Conservation (phyloP, 2,888 invertebrate genomes). For the Gandaritis pyraliata region DNA sequence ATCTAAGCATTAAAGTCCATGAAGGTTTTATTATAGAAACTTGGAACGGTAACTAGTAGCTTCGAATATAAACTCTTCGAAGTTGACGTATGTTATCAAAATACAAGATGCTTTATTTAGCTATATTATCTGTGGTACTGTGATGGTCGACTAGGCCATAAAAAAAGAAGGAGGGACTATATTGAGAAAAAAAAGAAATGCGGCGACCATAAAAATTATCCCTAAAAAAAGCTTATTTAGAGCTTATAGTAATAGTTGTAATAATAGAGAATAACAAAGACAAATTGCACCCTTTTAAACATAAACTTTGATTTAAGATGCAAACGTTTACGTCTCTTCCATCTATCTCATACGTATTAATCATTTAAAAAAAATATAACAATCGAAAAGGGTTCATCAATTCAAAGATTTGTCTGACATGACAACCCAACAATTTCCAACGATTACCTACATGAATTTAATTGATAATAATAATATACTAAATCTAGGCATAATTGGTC, state of each 20-base stretch:
- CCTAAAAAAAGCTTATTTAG: slow-evolving; percentile 4
- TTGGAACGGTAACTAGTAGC: no score
- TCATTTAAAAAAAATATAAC: slow-evolving; percentile 31
- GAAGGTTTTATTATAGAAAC: slow-evolving; percentile 3
- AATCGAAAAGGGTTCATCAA: slow-evolving; percentile 37
- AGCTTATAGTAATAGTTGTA: not conserved
- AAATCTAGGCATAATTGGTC: slow-evolving; percentile 45
- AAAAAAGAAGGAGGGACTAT: no score
- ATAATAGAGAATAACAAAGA: slow-evolving; percentile 7
- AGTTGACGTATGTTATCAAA: not conserved
- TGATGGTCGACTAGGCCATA: no score
- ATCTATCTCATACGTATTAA: slow-evolving; percentile 15
- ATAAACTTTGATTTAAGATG: slow-evolving; percentile 21
- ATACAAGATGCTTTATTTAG: not conserved
- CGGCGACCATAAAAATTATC: not conserved
- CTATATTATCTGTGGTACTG: no score
- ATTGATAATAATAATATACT: slow-evolving; percentile 49
- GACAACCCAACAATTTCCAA: slow-evolving; percentile 58
- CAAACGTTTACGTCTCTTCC: slow-evolving; percentile 9
- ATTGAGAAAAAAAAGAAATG: not conserved
- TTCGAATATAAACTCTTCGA: not conserved
- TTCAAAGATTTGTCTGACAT: slow-evolving; percentile 36
- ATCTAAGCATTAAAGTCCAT: slow-evolving; percentile 11
- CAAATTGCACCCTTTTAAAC: slow-evolving; percentile 24
- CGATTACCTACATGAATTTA: slow-evolving; percentile 42